Evolutionary conservation across 2,113 vertebrate genomes (phyloP).

Genomic region (Neopipo cinnamomea): DNA sequence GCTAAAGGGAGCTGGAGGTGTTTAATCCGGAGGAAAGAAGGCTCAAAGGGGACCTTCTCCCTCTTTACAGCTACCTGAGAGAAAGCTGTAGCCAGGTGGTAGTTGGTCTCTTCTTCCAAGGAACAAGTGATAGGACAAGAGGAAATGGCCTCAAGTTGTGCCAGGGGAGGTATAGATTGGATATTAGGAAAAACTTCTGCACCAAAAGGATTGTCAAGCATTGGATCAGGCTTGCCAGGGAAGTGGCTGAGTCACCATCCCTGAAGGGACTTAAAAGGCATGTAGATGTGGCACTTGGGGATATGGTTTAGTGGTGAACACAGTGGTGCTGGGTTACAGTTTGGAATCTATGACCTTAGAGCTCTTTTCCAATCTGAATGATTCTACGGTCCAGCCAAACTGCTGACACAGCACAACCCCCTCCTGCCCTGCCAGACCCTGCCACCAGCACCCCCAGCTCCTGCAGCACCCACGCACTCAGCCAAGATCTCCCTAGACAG

Average conservation of each 20-base stretch:
- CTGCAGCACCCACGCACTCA: rapidly evolving
- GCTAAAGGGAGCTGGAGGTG: neutral
- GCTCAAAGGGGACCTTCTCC: neutral
- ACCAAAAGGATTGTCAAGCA: neutral
- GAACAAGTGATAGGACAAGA: neutral
- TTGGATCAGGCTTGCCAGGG: neutral
- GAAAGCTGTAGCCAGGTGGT: neutral
- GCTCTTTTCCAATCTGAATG: neutral
- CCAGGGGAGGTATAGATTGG: neutral
- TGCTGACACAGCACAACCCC: neutral
- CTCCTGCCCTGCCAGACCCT: neutral
- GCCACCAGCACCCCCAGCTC: neutral
- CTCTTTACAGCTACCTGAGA: neutral
- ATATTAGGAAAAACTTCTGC: neutral
- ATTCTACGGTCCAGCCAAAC: rapidly evolving
- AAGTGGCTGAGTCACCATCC: neutral
- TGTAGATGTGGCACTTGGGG: neutral
- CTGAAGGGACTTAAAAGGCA: neutral
- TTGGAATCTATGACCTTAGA: neutral
- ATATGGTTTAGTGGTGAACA: neutral
- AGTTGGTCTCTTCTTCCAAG: neutral
- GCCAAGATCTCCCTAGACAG: neutral
- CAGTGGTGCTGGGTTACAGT: neutral
- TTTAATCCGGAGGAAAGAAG: neutral
- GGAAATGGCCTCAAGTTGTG: neutral